phyloP scores from a whole-genome alignment of 2,797 vertebrate genomes.

The Hyperoplus lanceolatus region DNA sequence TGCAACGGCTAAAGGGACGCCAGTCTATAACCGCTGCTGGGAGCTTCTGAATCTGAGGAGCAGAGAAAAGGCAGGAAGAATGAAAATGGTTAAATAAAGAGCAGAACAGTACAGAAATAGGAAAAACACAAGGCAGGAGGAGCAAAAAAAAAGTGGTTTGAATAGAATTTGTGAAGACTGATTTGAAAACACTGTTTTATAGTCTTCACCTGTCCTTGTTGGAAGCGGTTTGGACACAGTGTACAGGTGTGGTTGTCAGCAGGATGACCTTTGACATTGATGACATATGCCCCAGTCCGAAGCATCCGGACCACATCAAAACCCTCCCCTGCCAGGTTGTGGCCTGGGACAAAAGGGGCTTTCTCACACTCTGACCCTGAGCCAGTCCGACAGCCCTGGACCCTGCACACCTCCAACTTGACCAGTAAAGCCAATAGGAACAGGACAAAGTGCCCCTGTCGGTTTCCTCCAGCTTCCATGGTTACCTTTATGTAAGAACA shows the following conservation, averaged over 20 bases:
- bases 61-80: constrained; percentile 24
- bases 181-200: background rate
- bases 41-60: constrained; percentile 79
- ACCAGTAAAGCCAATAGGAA: constrained; percentile 50
- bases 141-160: background rate
- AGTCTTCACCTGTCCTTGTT: constrained; percentile 73
- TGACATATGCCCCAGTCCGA: constrained; percentile 86
- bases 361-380: constrained; percentile 81
- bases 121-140: background rate
- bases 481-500: constrained; percentile 55
- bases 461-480: constrained; percentile 64
- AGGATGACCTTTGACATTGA: constrained; percentile 82
- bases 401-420: constrained; percentile 38
- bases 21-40: constrained; percentile 85
- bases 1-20: constrained; percentile 84
- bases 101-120: background rate
- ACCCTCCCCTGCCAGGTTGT: constrained; percentile 89
- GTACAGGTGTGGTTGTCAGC: constrained; percentile 79
- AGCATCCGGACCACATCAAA: constrained; percentile 89
- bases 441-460: constrained; percentile 15
- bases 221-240: constrained; percentile 85
- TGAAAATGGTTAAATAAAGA: constrained; percentile 5
- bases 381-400: constrained; percentile 69
- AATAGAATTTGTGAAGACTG: background rate
- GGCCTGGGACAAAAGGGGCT: constrained; percentile 86